phyloP scores from a whole-genome alignment of 2,888 invertebrate genomes.

The Apamea monoglypha region DNA sequence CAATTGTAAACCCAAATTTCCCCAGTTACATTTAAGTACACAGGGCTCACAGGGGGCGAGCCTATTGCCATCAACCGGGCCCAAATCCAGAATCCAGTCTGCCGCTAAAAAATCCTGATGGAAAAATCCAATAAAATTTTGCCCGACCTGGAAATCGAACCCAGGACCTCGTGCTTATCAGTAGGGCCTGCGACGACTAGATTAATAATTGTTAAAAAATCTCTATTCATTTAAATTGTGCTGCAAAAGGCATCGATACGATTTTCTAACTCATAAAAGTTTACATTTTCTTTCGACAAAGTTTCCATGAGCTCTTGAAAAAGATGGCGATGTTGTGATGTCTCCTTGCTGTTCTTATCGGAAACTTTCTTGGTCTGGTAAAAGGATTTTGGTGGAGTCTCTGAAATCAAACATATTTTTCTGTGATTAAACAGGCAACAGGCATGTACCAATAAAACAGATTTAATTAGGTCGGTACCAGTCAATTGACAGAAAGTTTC shows the following conservation, averaged over 20 bases:
- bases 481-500: not conserved
- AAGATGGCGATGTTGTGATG: not conserved
- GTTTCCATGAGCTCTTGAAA: slow-evolving; percentile 16
- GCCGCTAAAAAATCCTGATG: too few species aligned
- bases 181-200: too few species aligned
- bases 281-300: slow-evolving; percentile 25
- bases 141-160: too few species aligned
- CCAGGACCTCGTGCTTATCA: too few species aligned
- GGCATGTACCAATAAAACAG: not conserved
- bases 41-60: too few species aligned
- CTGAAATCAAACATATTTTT: slow-evolving; percentile 5
- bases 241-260: slow-evolving; percentile 8
- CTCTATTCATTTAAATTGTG: slow-evolving; percentile 1
- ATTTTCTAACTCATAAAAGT: slow-evolving; percentile 27
- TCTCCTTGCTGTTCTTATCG: not conserved
- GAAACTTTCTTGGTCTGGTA: not conserved
- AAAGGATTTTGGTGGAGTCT: not conserved
- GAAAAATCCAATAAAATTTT: too few species aligned
- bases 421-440: not conserved
- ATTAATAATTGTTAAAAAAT: not conserved
- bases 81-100: too few species aligned
- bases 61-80: too few species aligned
- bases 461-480: not conserved
- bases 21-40: too few species aligned
- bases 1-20: too few species aligned